Evolutionary conservation across 2,113 vertebrate genomes (phyloP).

Genomic region (Xenopus borealis): DNA sequence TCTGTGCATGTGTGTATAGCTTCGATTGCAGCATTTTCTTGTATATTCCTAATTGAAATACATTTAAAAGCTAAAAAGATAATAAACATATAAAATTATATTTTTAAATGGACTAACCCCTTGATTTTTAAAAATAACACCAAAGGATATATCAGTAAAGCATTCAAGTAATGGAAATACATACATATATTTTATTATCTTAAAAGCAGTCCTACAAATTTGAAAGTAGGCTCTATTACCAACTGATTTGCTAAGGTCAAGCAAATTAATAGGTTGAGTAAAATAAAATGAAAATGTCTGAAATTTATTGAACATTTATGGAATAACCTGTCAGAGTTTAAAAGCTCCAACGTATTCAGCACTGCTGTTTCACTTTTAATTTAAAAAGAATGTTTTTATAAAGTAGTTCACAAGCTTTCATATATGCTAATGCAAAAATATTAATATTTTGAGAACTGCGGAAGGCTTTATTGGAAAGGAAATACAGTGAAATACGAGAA

Average conservation of each 20-base stretch:
- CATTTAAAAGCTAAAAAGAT: neutral
- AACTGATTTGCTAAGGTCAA: conserved; percentile 31
- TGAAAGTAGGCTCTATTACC: conserved; percentile 27
- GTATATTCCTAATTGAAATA: neutral
- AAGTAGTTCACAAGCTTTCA: neutral
- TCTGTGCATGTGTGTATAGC: too few species aligned
- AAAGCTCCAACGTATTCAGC: conserved; percentile 9
- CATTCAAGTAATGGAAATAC: conserved; percentile 11
- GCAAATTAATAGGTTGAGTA: conserved; percentile 28
- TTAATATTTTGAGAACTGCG: neutral
- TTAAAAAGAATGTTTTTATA: conserved; percentile 2
- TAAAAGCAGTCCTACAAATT: conserved; percentile 22
- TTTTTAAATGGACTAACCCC: neutral
- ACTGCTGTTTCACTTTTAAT: conserved; percentile 19
- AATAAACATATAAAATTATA: conserved; percentile 20
- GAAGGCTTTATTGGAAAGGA: neutral
- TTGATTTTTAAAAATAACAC: conserved; percentile 1
- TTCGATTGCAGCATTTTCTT: neutral
- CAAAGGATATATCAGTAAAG: conserved; percentile 8
- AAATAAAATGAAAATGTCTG: conserved; percentile 33
- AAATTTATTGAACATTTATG: conserved; percentile 36
- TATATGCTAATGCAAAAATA: neutral
- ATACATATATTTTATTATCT: conserved; percentile 33
- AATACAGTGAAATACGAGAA: neutral
- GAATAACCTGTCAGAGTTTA: conserved; percentile 24